Percentiles rank a stretch among this genome's conserved stretches.
phyloP scores from a whole-genome alignment of 2,888 invertebrate genomes.

The Griposia aprilina region DNA sequence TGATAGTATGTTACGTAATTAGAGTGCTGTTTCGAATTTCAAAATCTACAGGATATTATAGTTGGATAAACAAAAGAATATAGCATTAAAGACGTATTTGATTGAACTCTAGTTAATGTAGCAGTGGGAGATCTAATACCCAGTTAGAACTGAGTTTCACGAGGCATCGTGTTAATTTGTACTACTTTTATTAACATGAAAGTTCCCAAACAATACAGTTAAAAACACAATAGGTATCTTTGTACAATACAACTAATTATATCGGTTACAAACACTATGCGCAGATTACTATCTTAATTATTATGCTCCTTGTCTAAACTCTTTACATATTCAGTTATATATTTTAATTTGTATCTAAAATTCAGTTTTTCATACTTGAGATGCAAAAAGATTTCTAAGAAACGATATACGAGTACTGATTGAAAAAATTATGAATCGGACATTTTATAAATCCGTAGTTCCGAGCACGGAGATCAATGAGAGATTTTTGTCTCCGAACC shows the following conservation, averaged over 20 bases:
- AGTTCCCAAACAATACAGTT: background rate
- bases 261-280: background rate
- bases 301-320: background rate
- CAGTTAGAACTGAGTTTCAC: background rate
- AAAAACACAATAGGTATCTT: background rate
- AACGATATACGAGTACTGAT: conserved; percentile 13
- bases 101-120: background rate
- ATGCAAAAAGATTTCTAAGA: conserved; percentile 7
- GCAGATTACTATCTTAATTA: background rate
- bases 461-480: conserved; percentile 33
- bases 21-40: background rate
- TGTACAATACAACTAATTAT: background rate
- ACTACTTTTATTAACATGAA: background rate
- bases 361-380: background rate
- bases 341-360: background rate
- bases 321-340: too few relatives aligned
- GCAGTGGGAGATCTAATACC: background rate
- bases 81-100: background rate
- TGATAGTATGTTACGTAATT: too few relatives aligned
- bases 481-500: conserved; percentile 52
- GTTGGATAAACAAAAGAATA: background rate
- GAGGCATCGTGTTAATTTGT: background rate
- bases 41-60: background rate
- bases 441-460: conserved; percentile 36
- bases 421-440: conserved; percentile 29